Base-by-base conservation (phyloP, 2,797 vertebrate species). In the Amblyraja radiata region DNA sequence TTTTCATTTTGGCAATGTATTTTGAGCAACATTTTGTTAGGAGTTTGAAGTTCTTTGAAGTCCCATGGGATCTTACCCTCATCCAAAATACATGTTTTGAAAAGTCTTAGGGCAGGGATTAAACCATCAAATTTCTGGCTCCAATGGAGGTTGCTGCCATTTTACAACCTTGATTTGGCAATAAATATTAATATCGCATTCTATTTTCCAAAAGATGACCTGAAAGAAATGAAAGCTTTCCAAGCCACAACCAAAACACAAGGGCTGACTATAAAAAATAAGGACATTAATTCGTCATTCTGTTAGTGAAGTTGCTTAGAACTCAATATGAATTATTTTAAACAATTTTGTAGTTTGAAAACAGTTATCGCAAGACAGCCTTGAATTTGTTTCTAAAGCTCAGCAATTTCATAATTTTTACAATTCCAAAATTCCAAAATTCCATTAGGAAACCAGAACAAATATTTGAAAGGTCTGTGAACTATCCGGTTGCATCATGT, bases 401-500 rank as follows among this genome's bases (percentile, higher is more conserved):
- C 25, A 58, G 32, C 61, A 65, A 88, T 6, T 65, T 65, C 61
- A 65, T 84, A 10, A 63, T 65, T 65, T 16, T 8, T n/a, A 65
- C 54, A 32, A 63, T 88, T 88, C 83, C 32, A n/a, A 7, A 32
- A 63, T 88, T 88, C 83, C 32, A n/a, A 7, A 11, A 88, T 32
- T 32, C 32, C 28, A 88, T 88, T 65, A 88, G 58, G 28, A 88
- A 65, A 88, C 58, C 28, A 88, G 83, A 88, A 32, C n/a, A 88
- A 88, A 63, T 61, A 86, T 63, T 32, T n/a, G 83, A n/a, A 32
- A 65, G 4, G 11, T 32, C 83, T 65, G 28, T 65, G 14, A 65
- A 65, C 61, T 4, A n/a, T 9, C 28, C 18, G 83, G 28, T 65
- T 88, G 13, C 61, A 32, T 46, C 28, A 65, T 2, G n/a, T 11